A percentile compares a stretch with the other conserved stretches of the same genome.
Evolutionary conservation across 2,797 vertebrate species (phyloP).

Genomic region (Eulemur rubriventer): DNA sequence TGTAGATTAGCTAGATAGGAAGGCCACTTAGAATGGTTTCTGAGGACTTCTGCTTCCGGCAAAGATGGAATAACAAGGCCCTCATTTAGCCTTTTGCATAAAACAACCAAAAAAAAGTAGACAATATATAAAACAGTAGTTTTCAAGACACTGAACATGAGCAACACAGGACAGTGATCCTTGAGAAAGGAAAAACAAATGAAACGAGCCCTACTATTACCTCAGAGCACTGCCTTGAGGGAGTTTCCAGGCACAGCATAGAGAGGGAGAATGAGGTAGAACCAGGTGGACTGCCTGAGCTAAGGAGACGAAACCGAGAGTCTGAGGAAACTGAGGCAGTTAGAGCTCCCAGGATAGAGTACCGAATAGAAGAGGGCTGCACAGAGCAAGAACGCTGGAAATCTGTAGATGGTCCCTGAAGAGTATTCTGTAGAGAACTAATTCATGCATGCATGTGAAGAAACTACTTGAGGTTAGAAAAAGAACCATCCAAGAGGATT

Average conservation of each 20-base stretch:
- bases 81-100: background rate
- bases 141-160: slow-evolving; percentile 7
- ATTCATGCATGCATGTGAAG: background rate
- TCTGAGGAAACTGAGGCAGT: background rate
- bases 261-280: background rate
- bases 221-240: background rate
- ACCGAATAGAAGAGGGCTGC: background rate
- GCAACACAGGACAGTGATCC: background rate
- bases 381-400: background rate
- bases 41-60: slow-evolving; percentile 14
- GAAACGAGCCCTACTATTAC: background rate
- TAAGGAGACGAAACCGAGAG: background rate
- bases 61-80: background rate
- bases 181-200: background rate
- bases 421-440: background rate
- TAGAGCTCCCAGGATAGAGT: background rate
- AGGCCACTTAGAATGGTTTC: background rate
- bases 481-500: background rate
- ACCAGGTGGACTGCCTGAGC: background rate
- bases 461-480: background rate
- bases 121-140: background rate
- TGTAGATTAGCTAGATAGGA: background rate
- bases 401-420: too few species aligned
- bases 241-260: background rate
- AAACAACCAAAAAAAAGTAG: background rate